Conservation (phyloP, 2,797 vertebrate genomes). For the Pseudochirops corinnae region DNA sequence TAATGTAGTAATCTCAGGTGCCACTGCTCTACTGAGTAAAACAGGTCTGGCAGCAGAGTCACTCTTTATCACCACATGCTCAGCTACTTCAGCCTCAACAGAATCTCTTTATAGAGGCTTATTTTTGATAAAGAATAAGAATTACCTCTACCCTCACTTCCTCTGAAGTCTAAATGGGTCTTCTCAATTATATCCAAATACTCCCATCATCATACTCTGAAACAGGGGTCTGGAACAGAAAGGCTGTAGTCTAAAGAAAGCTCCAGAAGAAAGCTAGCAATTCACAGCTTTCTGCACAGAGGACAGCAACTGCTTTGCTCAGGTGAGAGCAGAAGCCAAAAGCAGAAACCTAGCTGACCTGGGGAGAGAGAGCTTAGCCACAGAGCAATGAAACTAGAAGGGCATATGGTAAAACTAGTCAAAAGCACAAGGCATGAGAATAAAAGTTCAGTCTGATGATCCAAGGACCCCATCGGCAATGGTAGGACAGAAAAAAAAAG, state of each 20-base stretch:
- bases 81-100: neutral
- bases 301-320: neutral
- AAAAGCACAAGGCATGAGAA: neutral
- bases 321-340: neutral
- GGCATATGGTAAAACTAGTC: neutral
- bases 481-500: neutral
- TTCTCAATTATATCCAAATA: neutral
- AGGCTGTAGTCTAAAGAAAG: neutral
- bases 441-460: neutral
- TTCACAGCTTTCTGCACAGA: neutral
- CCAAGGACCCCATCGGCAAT: neutral
- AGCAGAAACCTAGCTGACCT: neutral
- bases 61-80: neutral
- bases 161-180: neutral
- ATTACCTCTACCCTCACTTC: neutral
- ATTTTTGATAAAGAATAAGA: conserved; percentile 71
- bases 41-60: neutral
- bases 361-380: neutral
- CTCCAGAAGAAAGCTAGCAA: neutral
- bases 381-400: neutral
- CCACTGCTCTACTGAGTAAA: neutral
- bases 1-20: neutral
- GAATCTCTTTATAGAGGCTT: neutral
- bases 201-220: neutral
- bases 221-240: neutral